phyloP scores from a whole-genome alignment of 2,113 vertebrate species.

The Ammodytes dubius region DNA sequence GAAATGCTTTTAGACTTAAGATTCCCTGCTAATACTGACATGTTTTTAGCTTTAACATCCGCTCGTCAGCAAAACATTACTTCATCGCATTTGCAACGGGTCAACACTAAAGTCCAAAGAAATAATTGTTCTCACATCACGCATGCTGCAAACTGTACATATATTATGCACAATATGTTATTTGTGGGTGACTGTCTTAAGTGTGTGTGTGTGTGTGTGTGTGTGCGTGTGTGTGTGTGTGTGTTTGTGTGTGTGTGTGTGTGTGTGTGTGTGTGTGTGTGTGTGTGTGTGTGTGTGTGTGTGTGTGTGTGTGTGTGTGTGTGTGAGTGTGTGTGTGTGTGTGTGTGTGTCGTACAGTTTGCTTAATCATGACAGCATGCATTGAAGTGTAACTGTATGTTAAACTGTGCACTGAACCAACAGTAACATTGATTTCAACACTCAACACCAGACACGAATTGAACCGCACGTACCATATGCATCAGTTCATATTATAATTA shows the following conservation, averaged over 20 bases:
- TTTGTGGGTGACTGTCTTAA: constrained; percentile 16
- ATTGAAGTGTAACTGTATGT: constrained; percentile 30
- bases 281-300: neutral
- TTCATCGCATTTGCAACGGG: neutral
- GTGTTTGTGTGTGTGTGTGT: too few species aligned
- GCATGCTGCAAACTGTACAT: neutral
- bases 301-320: too few species aligned
- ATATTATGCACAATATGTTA: neutral
- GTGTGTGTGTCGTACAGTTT: constrained; percentile 22
- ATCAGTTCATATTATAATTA: too few species aligned
- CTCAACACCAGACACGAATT: constrained; percentile 60
- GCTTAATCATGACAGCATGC: constrained; percentile 31
- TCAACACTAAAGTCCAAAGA: neutral
- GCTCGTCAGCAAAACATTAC: neutral
- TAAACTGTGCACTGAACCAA: constrained; percentile 49
- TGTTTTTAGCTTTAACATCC: neutral
- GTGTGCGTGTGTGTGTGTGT: too few species aligned
- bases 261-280: too few species aligned
- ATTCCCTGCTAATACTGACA: neutral
- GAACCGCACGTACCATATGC: constrained; percentile 1
- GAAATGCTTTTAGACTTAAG: neutral
- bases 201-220: neutral
- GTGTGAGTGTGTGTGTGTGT: too few species aligned
- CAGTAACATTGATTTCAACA: constrained; percentile 45
- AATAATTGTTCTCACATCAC: neutral